Evolutionary conservation across 2,888 invertebrate genomes (phyloP).

Genomic region (Ophion slaviceki): DNA sequence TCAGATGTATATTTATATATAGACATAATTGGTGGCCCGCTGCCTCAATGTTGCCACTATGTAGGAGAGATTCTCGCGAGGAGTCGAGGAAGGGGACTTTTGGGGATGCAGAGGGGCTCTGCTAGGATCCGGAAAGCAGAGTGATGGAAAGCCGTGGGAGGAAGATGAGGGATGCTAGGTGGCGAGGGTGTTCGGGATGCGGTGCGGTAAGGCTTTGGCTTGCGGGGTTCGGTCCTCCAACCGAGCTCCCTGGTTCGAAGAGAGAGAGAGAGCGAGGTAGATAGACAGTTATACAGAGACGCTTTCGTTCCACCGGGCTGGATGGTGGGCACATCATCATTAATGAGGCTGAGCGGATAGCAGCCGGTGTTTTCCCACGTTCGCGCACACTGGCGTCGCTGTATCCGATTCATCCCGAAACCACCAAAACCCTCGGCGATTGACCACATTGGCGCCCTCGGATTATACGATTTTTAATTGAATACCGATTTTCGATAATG

Average conservation of each 20-base stretch:
- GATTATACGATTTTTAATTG: slow-evolving; percentile 66
- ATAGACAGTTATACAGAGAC: slow-evolving; percentile 40
- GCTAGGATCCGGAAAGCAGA: slow-evolving; percentile 20
- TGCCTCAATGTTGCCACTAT: slow-evolving; percentile 3
- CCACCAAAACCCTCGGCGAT: slow-evolving; percentile 65
- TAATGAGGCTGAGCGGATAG: slow-evolving; percentile 87
- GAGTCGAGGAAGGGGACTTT: neutral
- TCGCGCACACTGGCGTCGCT: slow-evolving; percentile 79
- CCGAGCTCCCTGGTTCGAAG: slow-evolving; percentile 26
- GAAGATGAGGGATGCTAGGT: slow-evolving; percentile 76
- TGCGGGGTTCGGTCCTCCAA: slow-evolving; percentile 54
- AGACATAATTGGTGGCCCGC: neutral
- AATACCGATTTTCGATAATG: slow-evolving; percentile 66
- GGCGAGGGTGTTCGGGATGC: slow-evolving; percentile 68
- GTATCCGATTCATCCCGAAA: slow-evolving; percentile 77
- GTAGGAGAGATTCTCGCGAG: slow-evolving; percentile 41
- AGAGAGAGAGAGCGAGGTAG: slow-evolving; percentile 23
- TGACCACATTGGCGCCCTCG: slow-evolving; percentile 69
- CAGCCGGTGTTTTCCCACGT: slow-evolving; percentile 80
- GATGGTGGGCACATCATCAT: slow-evolving; percentile 92
- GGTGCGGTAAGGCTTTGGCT: slow-evolving; percentile 67
- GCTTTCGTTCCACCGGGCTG: slow-evolving; percentile 83
- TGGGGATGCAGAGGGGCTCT: neutral
- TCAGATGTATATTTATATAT: neutral
- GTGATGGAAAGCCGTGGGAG: slow-evolving; percentile 76